These are phyloP conservation scores for Carpatolechia fugitivella DNA, from an alignment of 2,888 invertebrate species.

Conservation along the genomic window DNA sequence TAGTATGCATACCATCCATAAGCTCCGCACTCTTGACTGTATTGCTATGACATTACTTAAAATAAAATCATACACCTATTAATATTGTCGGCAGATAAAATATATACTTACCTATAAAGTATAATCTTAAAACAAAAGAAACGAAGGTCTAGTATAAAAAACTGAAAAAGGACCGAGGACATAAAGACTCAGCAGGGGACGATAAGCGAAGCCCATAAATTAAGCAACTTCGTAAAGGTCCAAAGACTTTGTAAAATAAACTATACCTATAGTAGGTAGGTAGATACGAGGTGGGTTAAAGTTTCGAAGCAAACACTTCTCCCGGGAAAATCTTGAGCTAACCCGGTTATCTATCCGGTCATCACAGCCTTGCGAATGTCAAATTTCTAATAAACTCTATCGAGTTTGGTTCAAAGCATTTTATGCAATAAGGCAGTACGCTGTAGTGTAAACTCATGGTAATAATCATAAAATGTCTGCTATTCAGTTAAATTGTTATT, in stretches of 20 bases:
- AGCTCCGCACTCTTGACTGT: too few relatives aligned
- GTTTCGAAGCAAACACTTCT: constrained; percentile 3
- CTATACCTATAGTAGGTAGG: neutral
- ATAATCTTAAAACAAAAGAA: neutral
- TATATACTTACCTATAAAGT: neutral
- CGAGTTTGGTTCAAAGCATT: neutral
- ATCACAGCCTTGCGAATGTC: constrained; percentile 15
- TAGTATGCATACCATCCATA: too few relatives aligned
- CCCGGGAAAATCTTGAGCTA: constrained; percentile 17
- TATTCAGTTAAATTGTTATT: too few relatives aligned
- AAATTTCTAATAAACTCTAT: neutral
- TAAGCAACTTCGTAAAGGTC: neutral
- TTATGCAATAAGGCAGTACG: neutral
- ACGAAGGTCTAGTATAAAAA: neutral
- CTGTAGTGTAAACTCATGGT: neutral
- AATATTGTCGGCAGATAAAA: too few relatives aligned
- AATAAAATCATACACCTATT: too few relatives aligned
- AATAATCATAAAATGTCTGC: too few relatives aligned
- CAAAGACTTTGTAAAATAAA: neutral
- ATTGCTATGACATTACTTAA: too few relatives aligned
- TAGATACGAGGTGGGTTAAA: neutral
- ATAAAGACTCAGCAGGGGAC: constrained; percentile 4
- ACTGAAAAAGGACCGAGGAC: constrained; percentile 5
- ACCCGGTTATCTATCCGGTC: constrained; percentile 33
- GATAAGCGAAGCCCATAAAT: constrained; percentile 4